Percentiles rank a stretch among this genome's conserved stretches.
Conservation (phyloP, 92 coral and sea anemone species). For the Epizoanthus stellaris region DNA sequence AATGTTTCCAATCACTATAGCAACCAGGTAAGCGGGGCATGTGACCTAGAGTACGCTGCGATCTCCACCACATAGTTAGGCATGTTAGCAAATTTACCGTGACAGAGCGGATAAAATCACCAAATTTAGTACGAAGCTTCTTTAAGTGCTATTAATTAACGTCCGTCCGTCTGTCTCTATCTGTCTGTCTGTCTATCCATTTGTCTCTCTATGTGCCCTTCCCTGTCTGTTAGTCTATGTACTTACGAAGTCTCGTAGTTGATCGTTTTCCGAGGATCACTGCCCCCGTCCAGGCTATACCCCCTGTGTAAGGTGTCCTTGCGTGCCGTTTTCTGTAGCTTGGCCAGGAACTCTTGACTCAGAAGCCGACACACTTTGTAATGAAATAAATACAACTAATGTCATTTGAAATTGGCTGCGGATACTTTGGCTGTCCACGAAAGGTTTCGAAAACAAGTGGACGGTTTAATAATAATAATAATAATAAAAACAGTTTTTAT, state of each 20-base stretch:
- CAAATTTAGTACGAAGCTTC: too few relatives aligned
- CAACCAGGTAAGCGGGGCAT: too few relatives aligned
- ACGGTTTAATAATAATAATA: too few relatives aligned
- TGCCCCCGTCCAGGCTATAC: slow-evolving; percentile 70
- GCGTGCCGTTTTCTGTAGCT: slow-evolving; percentile 71
- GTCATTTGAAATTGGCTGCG: not conserved
- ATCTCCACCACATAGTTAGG: too few relatives aligned
- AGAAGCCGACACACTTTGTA: slow-evolving; percentile 84
- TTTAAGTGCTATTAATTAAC: too few relatives aligned
- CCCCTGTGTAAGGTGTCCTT: slow-evolving; percentile 69
- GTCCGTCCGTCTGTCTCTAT: not conserved
- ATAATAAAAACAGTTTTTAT: too few relatives aligned
- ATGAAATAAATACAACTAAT: not conserved
- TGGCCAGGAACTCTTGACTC: slow-evolving; percentile 82
- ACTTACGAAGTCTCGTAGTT: slow-evolving; percentile 92
- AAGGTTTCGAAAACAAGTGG: too few relatives aligned
- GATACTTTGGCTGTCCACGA: not conserved
- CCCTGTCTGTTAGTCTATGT: not conserved
- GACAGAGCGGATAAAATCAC: too few relatives aligned
- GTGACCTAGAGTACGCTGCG: too few relatives aligned
- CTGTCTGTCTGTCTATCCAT: not conserved
- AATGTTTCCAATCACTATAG: too few relatives aligned
- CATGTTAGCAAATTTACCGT: too few relatives aligned
- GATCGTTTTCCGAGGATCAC: slow-evolving; percentile 63
- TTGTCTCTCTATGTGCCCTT: not conserved